Evolutionary conservation across 2,797 vertebrate species (phyloP).

Genomic region (Micropoecilia bifurca): DNA sequence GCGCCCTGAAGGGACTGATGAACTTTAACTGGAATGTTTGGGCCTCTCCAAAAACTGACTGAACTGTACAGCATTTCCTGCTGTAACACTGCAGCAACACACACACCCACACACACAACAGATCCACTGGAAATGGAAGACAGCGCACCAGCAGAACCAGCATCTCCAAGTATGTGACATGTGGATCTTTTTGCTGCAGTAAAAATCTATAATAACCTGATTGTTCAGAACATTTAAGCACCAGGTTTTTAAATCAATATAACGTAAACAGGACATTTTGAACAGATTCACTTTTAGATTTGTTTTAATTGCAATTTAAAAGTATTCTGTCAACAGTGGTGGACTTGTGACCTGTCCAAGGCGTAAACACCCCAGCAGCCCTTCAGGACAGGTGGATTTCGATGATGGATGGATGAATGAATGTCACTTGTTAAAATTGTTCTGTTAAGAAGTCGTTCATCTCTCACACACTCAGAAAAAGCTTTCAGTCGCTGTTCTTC

Average conservation of each 20-base stretch:
- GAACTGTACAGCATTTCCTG: background rate
- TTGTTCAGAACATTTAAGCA: too few relatives aligned
- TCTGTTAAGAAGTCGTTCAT: background rate
- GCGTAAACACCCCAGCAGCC: background rate
- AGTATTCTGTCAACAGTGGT: too few relatives aligned
- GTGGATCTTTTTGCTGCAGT: background rate
- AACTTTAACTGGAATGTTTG: conserved; percentile 57
- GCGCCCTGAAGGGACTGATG: conserved; percentile 41
- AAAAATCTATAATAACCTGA: too few relatives aligned
- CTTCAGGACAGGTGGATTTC: background rate
- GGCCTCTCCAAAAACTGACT: conserved; percentile 2
- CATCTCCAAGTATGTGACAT: background rate
- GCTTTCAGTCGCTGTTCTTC: background rate
- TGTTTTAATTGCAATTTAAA: too few relatives aligned
- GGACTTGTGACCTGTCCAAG: background rate
- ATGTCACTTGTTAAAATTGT: background rate
- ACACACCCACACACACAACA: background rate
- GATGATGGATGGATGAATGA: background rate
- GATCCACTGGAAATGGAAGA: background rate
- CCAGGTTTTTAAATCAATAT: too few relatives aligned
- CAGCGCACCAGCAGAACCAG: background rate
- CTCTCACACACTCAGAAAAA: background rate
- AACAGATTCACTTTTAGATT: too few relatives aligned
- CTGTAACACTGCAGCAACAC: background rate
- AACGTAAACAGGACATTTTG: too few relatives aligned